Percentiles rank a stretch among this genome's conserved stretches.
Evolutionary conservation across 2,797 vertebrate genomes (phyloP).

Genomic region (Glossophaga mutica): DNA sequence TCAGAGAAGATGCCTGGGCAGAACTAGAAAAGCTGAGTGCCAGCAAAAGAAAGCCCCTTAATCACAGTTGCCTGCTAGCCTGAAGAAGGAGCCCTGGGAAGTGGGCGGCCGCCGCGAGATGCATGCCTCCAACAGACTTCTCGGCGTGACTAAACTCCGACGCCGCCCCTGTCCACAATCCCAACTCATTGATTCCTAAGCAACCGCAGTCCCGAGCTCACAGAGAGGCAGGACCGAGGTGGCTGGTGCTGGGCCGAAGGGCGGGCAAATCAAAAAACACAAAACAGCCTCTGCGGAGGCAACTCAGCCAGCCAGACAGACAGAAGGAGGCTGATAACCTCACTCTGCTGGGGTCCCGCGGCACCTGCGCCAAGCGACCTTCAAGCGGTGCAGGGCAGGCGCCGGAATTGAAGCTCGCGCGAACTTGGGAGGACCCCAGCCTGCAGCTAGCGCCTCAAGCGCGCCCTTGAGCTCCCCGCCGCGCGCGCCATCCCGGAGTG

Average conservation of each 20-base stretch:
- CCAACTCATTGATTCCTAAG: constrained; percentile 19
- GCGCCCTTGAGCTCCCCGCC: not conserved
- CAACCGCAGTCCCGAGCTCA: not conserved
- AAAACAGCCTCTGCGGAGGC: not conserved
- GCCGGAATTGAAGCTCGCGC: not conserved
- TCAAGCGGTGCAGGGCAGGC: not conserved
- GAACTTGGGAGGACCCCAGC: not conserved
- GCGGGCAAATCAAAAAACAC: not conserved
- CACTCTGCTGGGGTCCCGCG: rapidly evolving
- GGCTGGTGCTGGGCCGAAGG: not conserved
- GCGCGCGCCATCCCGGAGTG: not conserved
- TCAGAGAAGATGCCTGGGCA: not conserved
- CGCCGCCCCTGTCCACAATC: not conserved
- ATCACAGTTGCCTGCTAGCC: not conserved
- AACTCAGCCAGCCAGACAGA: not conserved
- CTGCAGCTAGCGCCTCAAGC: rapidly evolving
- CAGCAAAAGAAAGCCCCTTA: not conserved
- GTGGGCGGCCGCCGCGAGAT: not conserved
- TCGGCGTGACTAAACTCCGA: constrained; percentile 25
- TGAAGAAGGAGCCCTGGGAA: not conserved
- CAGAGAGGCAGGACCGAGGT: not conserved
- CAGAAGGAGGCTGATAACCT: not conserved
- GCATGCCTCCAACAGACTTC: not conserved
- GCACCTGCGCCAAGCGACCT: not conserved
- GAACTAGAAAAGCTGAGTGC: not conserved